Conservation (phyloP, 1,140 invertebrate genomes). For the Drosophila micromelanica region DNA sequence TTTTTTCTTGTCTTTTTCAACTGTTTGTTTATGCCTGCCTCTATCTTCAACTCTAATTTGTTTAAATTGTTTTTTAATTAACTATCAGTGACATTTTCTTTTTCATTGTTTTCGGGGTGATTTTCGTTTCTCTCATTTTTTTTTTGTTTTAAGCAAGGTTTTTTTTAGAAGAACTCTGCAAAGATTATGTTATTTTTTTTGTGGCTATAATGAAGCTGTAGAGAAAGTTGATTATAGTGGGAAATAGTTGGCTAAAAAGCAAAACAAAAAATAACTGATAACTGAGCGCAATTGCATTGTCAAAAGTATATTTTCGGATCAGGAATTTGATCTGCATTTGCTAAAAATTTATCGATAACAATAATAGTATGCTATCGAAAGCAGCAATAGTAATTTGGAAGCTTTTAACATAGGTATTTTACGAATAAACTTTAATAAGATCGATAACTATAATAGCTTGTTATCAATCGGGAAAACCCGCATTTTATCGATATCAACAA, state of each 20-base stretch:
- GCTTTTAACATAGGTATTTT: too few species aligned
- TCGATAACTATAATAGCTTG: too few species aligned
- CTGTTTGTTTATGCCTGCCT: too few species aligned
- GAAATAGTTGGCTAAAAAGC: background rate
- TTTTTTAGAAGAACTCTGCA: conserved; percentile 14
- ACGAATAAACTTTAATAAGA: too few species aligned
- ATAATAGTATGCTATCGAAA: too few species aligned
- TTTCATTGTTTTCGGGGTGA: conserved; percentile 63
- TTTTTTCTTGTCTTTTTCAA: too few species aligned
- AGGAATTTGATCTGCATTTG: too few species aligned
- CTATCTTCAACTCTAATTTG: conserved; percentile 78
- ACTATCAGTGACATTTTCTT: conserved; percentile 80
- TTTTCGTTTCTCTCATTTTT: conserved; percentile 11
- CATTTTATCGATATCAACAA: too few species aligned
- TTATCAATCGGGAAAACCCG: too few species aligned
- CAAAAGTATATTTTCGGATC: too few species aligned
- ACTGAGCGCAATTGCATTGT: background rate
- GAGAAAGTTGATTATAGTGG: conserved; percentile 60
- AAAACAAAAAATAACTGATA: background rate
- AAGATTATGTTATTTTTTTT: conserved; percentile 11
- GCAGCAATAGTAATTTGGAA: too few species aligned
- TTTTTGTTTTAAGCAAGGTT: conserved; percentile 14
- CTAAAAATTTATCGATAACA: too few species aligned
- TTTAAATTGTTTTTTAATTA: conserved; percentile 83
- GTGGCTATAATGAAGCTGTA: conserved; percentile 69